A percentile compares a stretch with the other conserved stretches of the same genome.
These are phyloP conservation scores for Prunella himalayana DNA, from an alignment of 2,113 vertebrate species.

Conservation along the genomic window DNA sequence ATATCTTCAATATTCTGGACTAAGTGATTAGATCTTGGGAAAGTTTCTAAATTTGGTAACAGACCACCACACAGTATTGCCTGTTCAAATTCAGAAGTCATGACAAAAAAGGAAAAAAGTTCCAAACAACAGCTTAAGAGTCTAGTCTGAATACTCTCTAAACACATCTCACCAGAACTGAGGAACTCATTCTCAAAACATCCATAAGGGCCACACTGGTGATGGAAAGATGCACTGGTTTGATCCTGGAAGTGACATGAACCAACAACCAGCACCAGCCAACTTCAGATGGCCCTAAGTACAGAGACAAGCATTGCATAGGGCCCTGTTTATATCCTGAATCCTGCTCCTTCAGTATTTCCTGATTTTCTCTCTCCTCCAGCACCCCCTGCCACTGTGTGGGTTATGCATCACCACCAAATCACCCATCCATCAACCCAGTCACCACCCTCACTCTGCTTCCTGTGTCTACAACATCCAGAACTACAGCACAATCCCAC, in stretches of 20 bases:
- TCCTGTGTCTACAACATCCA: background rate
- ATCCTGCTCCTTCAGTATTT: background rate
- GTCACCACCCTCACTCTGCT: background rate
- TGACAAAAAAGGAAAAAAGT: background rate
- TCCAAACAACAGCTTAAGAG: background rate
- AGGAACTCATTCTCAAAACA: background rate
- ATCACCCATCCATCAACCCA: fast-evolving
- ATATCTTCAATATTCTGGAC: background rate
- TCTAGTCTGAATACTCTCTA: background rate
- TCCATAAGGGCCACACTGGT: background rate
- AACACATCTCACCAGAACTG: fast-evolving
- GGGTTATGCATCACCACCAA: fast-evolving
- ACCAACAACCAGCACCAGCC: background rate
- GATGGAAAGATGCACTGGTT: background rate
- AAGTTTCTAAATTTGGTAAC: background rate
- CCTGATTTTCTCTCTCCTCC: background rate
- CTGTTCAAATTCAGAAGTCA: background rate
- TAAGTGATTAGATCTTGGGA: background rate
- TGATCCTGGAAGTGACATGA: background rate
- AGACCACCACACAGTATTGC: background rate
- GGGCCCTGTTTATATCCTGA: background rate
- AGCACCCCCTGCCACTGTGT: background rate
- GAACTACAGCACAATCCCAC: background rate
- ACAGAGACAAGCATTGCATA: fast-evolving
- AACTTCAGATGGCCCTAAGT: background rate